Evolutionary conservation across 1,140 invertebrate genomes (phyloP), one percentile per base, ranked within the genome.

Genomic region (Tetragnatha versicolor): DNA sequence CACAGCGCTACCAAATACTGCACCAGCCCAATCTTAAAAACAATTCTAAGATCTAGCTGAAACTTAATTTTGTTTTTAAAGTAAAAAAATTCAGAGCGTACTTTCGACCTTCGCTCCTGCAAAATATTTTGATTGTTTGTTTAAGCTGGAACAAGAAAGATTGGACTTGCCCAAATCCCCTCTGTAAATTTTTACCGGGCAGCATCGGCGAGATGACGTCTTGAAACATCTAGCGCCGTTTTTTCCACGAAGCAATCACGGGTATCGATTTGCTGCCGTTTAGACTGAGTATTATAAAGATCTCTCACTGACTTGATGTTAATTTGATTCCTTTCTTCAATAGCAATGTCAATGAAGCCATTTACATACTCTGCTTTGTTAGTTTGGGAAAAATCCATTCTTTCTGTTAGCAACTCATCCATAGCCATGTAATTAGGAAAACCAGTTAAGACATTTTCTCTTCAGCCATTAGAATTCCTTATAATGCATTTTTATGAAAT

Each of bases 1-100:
- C 80, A 85, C 84, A 45, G 81, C 84, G 63, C 81, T 85, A 63
- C 84, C 85, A 79, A 85, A 83, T 55, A 82, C 83, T 55, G 83
- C 80, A 29, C 55, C 84, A 25, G 79, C 82, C 68, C 82, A 83
- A 51, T 78, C 82, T 63, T 83, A 82, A 82, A 53, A 10, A 45
- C 17, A 33, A 22, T 68, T 22, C 35, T 39, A 39, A n/a, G n/a
- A n/a, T n/a, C n/a, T n/a, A n/a, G n/a, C n/a, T n/a, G n/a, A n/a
- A n/a, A n/a, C n/a, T n/a, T 45, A n/a, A 10, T 45, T 45, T n/a
- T n/a, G n/a, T n/a, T n/a, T n/a, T n/a, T n/a, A n/a, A n/a, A n/a
- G n/a, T 49, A 22, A 35, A 42, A 31, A 47, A 47, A 27, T 33
- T 55, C 22, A 37, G 55, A 70, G 35, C 53, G n/a, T n/a, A n/a